These are phyloP conservation scores for Sigmodon hispidus DNA, from an alignment of 2,113 vertebrate genomes.

Conservation along the genomic window DNA sequence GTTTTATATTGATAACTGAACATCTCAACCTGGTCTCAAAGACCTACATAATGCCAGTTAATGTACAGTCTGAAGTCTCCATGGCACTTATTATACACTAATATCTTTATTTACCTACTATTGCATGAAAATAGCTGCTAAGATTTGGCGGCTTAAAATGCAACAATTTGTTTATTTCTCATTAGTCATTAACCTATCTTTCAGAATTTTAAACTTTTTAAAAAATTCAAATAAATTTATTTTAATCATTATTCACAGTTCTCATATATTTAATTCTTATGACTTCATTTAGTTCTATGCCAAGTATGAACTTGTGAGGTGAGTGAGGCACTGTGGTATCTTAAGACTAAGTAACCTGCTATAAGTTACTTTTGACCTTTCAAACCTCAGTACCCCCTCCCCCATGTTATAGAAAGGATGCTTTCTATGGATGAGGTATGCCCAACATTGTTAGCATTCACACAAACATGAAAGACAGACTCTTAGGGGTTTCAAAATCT, in stretches of 20 bases:
- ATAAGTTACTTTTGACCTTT: background rate
- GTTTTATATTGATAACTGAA: background rate
- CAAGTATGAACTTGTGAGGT: no score
- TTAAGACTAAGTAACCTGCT: background rate
- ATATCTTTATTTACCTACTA: slow-evolving; percentile 35
- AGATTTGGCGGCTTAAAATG: slow-evolving; percentile 17
- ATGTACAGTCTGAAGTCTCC: background rate
- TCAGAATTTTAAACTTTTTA: slow-evolving; percentile 44
- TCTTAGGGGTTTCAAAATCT: slow-evolving; percentile 1
- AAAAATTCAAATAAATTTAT: no score
- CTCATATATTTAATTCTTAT: no score
- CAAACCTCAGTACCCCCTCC: background rate
- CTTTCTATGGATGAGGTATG: slow-evolving; percentile 1
- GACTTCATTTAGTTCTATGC: no score
- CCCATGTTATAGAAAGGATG: background rate
- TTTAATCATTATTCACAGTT: no score
- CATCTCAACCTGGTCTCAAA: slow-evolving; percentile 23
- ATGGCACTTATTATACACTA: background rate
- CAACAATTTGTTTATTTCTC: slow-evolving; percentile 18
- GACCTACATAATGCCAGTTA: background rate
- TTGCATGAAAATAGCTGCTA: slow-evolving; percentile 28
- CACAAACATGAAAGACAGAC: background rate
- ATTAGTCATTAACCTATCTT: background rate
- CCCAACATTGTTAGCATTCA: background rate
- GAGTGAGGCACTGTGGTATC: no score